These are phyloP conservation scores for Synanthedon formicaeformis DNA, from an alignment of 2,888 invertebrate species.

Conservation along the genomic window DNA sequence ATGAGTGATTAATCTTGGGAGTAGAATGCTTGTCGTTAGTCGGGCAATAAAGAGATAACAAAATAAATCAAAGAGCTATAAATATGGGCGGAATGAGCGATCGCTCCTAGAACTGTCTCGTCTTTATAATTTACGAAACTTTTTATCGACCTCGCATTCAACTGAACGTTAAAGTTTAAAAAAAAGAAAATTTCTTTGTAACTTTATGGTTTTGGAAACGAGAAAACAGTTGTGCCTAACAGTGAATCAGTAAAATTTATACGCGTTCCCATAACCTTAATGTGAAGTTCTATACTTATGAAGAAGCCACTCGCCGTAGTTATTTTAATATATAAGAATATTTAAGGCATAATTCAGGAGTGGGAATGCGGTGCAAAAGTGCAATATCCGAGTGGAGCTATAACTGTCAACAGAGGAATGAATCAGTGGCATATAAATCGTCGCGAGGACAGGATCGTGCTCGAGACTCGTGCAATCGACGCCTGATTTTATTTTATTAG, in stretches of 20 bases:
- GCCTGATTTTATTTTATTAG: constrained; percentile 50
- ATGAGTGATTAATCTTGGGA: constrained; percentile 63
- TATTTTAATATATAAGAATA: neutral
- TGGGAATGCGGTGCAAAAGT: constrained; percentile 55
- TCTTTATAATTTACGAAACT: constrained; percentile 57
- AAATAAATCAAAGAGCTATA: constrained; percentile 68
- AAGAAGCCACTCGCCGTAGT: neutral
- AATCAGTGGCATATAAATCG: constrained; percentile 63
- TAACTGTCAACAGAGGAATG: constrained; percentile 60
- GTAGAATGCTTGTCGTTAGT: constrained; percentile 67
- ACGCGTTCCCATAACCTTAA: constrained; percentile 8
- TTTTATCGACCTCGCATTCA: constrained; percentile 51
- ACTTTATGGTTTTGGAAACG: constrained; percentile 49
- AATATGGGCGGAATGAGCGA: constrained; percentile 61
- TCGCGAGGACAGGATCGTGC: constrained; percentile 42
- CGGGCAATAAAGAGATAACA: constrained; percentile 67
- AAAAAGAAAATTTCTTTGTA: constrained; percentile 48
- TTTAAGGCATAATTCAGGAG: constrained; percentile 48
- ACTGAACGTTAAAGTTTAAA: constrained; percentile 50
- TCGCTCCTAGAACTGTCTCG: constrained; percentile 57
- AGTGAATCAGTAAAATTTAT: constrained; percentile 27
- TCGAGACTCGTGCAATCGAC: constrained; percentile 31
- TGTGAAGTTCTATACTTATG: neutral
- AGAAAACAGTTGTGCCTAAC: constrained; percentile 11
- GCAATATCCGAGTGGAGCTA: constrained; percentile 58